Percentiles rank a stretch among this genome's conserved stretches.
Conservation (phyloP, 2,888 invertebrate species). For the Euproctis similis region DNA sequence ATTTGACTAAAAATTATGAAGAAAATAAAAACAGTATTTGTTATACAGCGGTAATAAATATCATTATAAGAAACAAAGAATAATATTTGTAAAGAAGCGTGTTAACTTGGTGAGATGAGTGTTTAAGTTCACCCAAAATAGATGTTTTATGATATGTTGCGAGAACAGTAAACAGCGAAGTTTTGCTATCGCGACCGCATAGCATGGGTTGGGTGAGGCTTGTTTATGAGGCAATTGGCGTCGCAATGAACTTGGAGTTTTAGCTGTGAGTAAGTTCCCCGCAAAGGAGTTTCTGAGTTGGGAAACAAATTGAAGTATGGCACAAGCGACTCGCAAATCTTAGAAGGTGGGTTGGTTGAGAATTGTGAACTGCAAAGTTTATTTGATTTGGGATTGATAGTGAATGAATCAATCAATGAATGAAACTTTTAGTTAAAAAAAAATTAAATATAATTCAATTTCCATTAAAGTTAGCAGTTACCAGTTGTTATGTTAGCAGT, state of each 20-base stretch:
- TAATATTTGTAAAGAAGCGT: too few relatives aligned
- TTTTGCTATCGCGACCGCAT: constrained; percentile 49
- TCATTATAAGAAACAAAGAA: too few relatives aligned
- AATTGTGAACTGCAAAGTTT: constrained; percentile 40
- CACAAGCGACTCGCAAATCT: constrained; percentile 56
- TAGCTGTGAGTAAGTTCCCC: constrained; percentile 45
- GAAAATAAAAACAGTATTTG: too few relatives aligned
- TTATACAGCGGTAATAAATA: too few relatives aligned
- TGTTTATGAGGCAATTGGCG: constrained; percentile 68
- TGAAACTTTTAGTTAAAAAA: constrained; percentile 11
- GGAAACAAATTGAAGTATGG: constrained; percentile 60
- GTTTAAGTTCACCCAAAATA: constrained; percentile 29
- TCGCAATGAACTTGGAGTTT: constrained; percentile 54
- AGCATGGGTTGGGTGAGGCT: constrained; percentile 44
- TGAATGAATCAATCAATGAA: constrained; percentile 37
- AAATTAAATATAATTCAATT: too few relatives aligned
- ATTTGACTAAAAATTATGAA: not conserved
- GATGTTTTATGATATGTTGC: constrained; percentile 47
- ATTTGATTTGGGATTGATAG: constrained; percentile 41
- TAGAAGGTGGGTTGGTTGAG: constrained; percentile 53
- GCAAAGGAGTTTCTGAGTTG: constrained; percentile 52
- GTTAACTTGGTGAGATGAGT: constrained; percentile 29
- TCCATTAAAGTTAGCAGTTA: too few relatives aligned
- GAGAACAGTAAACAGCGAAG: constrained; percentile 52
- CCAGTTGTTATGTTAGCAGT: too few relatives aligned